Evolutionary conservation across 2,888 invertebrate species (phyloP), one percentile per base, ranked within the genome.

Genomic region (Drosophila demipolita): DNA sequence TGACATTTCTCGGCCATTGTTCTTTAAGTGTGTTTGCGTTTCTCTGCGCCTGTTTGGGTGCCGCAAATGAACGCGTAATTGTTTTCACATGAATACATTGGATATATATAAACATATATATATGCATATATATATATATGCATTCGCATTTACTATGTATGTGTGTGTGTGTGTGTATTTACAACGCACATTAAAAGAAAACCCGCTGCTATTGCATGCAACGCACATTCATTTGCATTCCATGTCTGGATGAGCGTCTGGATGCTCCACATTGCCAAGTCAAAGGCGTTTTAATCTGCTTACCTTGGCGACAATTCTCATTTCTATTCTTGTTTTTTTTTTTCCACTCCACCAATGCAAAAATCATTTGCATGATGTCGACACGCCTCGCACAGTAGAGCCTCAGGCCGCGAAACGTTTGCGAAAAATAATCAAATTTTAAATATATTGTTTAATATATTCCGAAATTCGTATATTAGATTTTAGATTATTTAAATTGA

Each of bases 281-380:
- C 90, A 83, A 88, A 88, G 84, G 71, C 79, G 85, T 70, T 83
- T 83, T 90, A 90, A 90, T 84, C 90, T 88, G 90, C 90, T 84
- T 84, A 90, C 90, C 90, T 84, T 88, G 70, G 79, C 82, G 68
- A 63, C 73, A 63, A 73, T 67, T 73, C 62, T 33, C 20, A 42
- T 62, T 65, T 57, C 61, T 57, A 20, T 38, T 55, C 38, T 45
- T 29, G 38, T 23, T 36, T 29, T 29, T 29, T 29, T 36, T 38
- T 42, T 58, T 49, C 1, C 29, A 6, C 45, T 35, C 40, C 12
- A 5, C 49, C 40, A 17, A 50, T 65, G 76, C 52, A 40, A 55
- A 48, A 66, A 72, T 61, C 66, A 78, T 74, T 70, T 78, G 74
- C 76, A 61, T 76, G 54, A 74, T 45, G 74, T 32, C 55, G 63